phyloP scores from a whole-genome alignment of 64 coral and sea anemone genomes.

The Hydrozoanthus tunicans region DNA sequence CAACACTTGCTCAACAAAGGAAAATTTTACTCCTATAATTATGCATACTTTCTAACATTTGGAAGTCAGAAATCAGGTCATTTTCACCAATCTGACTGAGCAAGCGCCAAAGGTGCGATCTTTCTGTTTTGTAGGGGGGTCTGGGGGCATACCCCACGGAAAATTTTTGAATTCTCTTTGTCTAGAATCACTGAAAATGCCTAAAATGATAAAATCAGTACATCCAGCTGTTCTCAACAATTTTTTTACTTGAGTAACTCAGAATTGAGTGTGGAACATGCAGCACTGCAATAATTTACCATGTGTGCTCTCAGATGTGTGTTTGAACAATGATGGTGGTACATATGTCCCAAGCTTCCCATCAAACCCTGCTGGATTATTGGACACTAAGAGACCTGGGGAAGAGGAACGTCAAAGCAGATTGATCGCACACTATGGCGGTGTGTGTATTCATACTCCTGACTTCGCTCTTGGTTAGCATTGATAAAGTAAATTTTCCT shows the following conservation, averaged over 20 bases:
- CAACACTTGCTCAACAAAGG: too few species aligned
- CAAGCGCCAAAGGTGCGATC: neutral
- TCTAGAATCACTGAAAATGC: too few species aligned
- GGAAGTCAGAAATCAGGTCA: neutral
- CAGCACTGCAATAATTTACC: too few species aligned
- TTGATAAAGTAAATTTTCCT: constrained; percentile 51
- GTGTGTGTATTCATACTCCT: neutral
- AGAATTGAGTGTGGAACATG: too few species aligned
- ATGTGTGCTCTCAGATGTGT: too few species aligned
- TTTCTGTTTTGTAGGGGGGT: too few species aligned
- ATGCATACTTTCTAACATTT: too few species aligned
- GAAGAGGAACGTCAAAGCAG: neutral
- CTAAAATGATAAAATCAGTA: neutral
- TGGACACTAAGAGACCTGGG: too few species aligned
- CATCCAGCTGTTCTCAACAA: neutral
- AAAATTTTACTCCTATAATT: too few species aligned
- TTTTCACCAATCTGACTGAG: neutral
- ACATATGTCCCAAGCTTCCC: too few species aligned
- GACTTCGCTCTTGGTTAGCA: constrained; percentile 15
- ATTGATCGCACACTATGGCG: neutral
- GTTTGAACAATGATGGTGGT: too few species aligned
- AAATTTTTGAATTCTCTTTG: neutral
- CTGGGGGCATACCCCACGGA: neutral
- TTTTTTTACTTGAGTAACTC: too few species aligned
- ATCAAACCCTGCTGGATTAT: neutral